Conservation (phyloP, 2,888 invertebrate genomes). For the Glyphotaelius pellucidus region DNA sequence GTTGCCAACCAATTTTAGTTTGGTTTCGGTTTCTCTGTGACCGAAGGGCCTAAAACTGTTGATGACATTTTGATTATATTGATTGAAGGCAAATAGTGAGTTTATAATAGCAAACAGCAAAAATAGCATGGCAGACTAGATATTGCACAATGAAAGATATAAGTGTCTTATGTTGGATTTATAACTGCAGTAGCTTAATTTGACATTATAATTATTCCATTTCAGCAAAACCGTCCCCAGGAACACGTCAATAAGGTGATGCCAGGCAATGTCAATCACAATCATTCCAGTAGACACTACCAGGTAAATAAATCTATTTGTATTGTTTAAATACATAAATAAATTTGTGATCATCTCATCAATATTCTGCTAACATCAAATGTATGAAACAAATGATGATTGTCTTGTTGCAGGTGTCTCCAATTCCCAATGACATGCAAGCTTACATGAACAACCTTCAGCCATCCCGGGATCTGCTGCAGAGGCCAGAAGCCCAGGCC, state of each 20-base stretch:
- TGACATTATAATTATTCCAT: not conserved
- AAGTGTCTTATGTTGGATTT: not conserved
- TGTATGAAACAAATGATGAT: slow-evolving; percentile 50
- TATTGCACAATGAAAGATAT: no score
- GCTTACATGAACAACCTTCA: slow-evolving; percentile 74
- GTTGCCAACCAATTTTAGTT: no score
- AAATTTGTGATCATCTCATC: not conserved
- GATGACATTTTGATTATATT: no score
- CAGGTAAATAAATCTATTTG: slow-evolving; percentile 52
- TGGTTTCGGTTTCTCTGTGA: no score
- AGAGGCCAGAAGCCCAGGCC: slow-evolving; percentile 86
- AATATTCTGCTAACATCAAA: not conserved
- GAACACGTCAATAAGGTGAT: slow-evolving; percentile 72
- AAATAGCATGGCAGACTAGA: no score
- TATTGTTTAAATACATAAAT: no score
- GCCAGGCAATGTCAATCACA: slow-evolving; percentile 67
- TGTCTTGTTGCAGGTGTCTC: slow-evolving; percentile 68
- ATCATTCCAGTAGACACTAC: slow-evolving; percentile 63
- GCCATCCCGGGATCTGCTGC: slow-evolving; percentile 81
- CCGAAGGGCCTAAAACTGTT: no score
- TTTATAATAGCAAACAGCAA: no score
- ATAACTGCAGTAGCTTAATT: not conserved
- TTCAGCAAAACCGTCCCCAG: slow-evolving; percentile 67
- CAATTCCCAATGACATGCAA: slow-evolving; percentile 72
- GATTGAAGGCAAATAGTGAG: no score